Evolutionary conservation across 2,797 vertebrate species (phyloP).

Genomic region (Pachyuromys duprasi): DNA sequence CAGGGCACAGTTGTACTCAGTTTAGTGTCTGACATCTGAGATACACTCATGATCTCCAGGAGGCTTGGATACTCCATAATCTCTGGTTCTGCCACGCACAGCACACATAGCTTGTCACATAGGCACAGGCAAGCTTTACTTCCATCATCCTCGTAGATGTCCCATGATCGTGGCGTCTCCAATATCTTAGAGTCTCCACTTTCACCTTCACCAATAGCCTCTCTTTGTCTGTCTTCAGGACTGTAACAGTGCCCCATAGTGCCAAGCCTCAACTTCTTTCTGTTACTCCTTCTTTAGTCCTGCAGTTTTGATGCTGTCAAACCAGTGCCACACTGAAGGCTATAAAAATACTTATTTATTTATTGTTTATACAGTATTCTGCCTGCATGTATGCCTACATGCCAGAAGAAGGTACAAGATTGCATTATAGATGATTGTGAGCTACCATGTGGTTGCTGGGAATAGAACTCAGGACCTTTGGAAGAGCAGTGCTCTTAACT

Average conservation of each 20-base stretch:
- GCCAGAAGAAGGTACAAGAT: too few relatives aligned
- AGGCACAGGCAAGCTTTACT: background rate
- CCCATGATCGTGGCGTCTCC: background rate
- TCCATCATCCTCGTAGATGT: background rate
- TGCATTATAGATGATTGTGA: too few relatives aligned
- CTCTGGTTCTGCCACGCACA: background rate
- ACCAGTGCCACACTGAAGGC: background rate
- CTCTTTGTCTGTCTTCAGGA: background rate
- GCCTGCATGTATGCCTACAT: too few relatives aligned
- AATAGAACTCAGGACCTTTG: too few relatives aligned
- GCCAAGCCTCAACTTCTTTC: background rate
- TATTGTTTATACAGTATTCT: too few relatives aligned
- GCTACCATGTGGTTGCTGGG: too few relatives aligned
- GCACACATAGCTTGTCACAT: background rate
- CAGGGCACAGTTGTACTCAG: background rate
- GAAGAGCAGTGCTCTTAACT: too few relatives aligned
- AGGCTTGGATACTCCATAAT: background rate
- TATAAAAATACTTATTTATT: background rate
- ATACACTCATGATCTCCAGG: background rate
- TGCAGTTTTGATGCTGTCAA: background rate
- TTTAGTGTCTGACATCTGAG: background rate
- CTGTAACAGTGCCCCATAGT: too few relatives aligned
- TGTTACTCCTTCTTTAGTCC: background rate
- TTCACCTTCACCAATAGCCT: background rate
- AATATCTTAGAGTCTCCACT: background rate